Evolutionary conservation across 2,113 vertebrate species (phyloP), one percentile per base, ranked within the genome.

Genomic region (Tetraodon nigroviridis): DNA sequence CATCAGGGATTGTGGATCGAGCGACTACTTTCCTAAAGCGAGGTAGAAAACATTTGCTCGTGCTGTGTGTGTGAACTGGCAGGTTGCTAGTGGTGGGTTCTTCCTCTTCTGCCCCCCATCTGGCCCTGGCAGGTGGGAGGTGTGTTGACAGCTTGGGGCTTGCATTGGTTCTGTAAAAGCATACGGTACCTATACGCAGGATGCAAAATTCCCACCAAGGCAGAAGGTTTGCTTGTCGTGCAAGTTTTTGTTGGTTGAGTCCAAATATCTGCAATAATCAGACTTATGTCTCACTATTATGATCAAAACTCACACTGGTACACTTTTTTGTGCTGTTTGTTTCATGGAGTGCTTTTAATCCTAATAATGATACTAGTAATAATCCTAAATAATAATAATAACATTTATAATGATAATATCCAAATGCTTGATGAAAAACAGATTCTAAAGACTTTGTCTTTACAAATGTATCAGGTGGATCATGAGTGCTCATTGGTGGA

Each of bases 1-100:
- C 88, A 89, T 91, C 89, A 95, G 94, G 94, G 84, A 76, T 94
- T 91, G 86, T 92, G 90, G 91, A 93, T 89, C 89, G 91, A 93
- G 90, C 91, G 72, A 63, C 93, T 82, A 86, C 92, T 93, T 92
- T 93, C 89, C 90, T 93, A 91, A 93, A 93, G 87, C 91, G 88
- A 95, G 94, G 93, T 95, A 94, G 91, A 93, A 90, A 82, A 91
- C 84, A 82, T 78, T 87, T 79, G 87, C 85, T 72, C 80, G 73
- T 76, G 88, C 89, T 90, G 79, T 91, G 68, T 88, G 85, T 87
- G 68, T 84, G 75, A 84, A 60, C 71, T 58, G 42, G 60, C 48
- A 0, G 66, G 74, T 69, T 42, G 27, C 71, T 69, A 68, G 63
- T 17, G 65, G 61, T 55, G 67, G 41, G 32, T 24, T 16, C 21